Evolutionary conservation across 2,797 vertebrate genomes (phyloP), one percentile per base, ranked within the genome.

Genomic region (Centropyge bicolor): DNA sequence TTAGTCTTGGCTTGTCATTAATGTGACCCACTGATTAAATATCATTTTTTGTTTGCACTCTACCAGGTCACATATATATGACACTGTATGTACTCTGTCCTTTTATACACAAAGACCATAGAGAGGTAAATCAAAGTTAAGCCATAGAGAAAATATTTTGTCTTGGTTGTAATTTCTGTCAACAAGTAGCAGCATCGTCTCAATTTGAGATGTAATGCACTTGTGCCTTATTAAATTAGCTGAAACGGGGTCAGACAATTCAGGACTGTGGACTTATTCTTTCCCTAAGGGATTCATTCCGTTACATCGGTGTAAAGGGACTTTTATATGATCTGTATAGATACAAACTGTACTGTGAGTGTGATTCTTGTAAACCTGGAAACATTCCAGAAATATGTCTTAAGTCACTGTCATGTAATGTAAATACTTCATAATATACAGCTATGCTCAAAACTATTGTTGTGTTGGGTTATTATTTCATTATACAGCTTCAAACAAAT

Each of bases 191-290:
- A 67, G 35, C 36, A 71, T 56, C 56, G 17, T 57, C 48, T 9
- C 24, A 72, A 1, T 36, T 63, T 54, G 55, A 62, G 41, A 65
- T 66, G 17, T 48, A 56, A 64, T 78, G 70, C 62, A 80, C 76
- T 82, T 84, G 82, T 92, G 90, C 91, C 90, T 93, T 93, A 86
- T 73, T 60, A 24, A 24, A 63, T 43, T 31, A 60, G 5, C 40
- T 68, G 49, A 41, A 81, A 76, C 1, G 11, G 46, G 45, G 57
- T 74, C 35, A 43, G 11, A 81, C 63, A 56, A 24, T 78, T 77
- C 22, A 70, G 60, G 43, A 71, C 14, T 67, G n/a, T 38, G n/a
- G 38, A 61, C 17, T 72, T 10, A 51, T 55, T 66, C 13, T 65
- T 62, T 59, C 49, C 7, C 16, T 22, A 0, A 40, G 14, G 38